These are phyloP conservation scores for Exephanes ischioxanthus DNA, from an alignment of 2,888 invertebrate genomes.

Conservation along the genomic window DNA sequence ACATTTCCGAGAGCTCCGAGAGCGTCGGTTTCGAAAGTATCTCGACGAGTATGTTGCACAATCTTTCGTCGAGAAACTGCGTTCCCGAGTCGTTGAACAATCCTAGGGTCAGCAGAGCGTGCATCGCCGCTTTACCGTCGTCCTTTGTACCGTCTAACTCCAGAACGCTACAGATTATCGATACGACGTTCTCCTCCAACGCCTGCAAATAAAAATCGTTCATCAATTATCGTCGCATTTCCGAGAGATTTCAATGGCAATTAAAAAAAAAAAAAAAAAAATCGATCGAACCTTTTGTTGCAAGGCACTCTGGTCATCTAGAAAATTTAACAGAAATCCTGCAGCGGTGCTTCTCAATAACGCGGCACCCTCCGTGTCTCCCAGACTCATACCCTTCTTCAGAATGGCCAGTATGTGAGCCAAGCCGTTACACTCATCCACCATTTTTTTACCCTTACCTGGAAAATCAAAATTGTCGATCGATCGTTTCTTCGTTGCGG, in stretches of 20 bases:
- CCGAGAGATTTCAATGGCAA: neutral
- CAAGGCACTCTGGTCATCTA: slow-evolving; percentile 90
- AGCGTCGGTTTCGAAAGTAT: slow-evolving; percentile 89
- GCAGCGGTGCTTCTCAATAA: slow-evolving; percentile 89
- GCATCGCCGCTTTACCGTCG: slow-evolving; percentile 86
- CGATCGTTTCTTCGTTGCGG: neutral
- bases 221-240: neutral
- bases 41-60: slow-evolving; percentile 88
- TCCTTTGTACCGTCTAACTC: slow-evolving; percentile 82
- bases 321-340: slow-evolving; percentile 93
- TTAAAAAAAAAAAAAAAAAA: too few species aligned
- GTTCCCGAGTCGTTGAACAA: slow-evolving; percentile 85
- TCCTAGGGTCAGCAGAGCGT: slow-evolving; percentile 85
- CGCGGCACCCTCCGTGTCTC: slow-evolving; percentile 75
- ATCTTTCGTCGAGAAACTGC: slow-evolving; percentile 85
- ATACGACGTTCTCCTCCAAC: slow-evolving; percentile 85
- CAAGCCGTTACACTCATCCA: slow-evolving; percentile 86
- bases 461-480: slow-evolving; percentile 39
- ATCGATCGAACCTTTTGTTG: slow-evolving; percentile 85
- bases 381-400: slow-evolving; percentile 73
- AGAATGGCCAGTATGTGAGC: slow-evolving; percentile 79
- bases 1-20: slow-evolving; percentile 91
- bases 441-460: slow-evolving; percentile 81
- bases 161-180: slow-evolving; percentile 85
- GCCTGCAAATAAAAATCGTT: slow-evolving; percentile 77